Evolutionary conservation across 2,797 vertebrate genomes (phyloP).

Genomic region (Pipistrellus pipistrellus): DNA sequence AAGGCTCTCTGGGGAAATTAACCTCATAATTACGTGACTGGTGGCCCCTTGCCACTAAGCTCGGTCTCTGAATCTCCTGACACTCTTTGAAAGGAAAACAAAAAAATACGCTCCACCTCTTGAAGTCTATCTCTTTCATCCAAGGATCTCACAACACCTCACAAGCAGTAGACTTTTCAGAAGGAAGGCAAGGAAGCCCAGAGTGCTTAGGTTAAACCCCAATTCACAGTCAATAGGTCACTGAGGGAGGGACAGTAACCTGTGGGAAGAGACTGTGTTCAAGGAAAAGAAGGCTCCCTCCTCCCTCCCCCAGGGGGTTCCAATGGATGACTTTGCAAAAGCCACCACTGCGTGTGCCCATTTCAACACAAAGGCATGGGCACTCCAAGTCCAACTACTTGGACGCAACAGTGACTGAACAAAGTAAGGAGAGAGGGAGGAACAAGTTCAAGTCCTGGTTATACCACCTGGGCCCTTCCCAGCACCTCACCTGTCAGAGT

Average conservation of each 20-base stretch:
- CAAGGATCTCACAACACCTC: background rate
- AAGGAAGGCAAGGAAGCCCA: background rate
- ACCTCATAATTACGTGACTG: background rate
- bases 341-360: rapidly evolving
- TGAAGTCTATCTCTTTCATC: background rate
- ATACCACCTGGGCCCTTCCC: background rate
- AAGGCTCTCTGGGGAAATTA: constrained; percentile 38
- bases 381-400: rapidly evolving
- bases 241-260: rapidly evolving
- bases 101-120: background rate
- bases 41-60: background rate
- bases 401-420: background rate
- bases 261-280: background rate
- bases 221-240: background rate
- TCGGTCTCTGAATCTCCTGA: background rate
- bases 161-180: background rate
- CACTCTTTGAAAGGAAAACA: background rate
- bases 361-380: rapidly evolving
- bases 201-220: background rate
- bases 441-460: background rate
- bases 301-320: too few species aligned
- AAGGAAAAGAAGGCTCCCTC: background rate
- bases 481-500: background rate
- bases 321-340: background rate
- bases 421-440: background rate